phyloP scores from a whole-genome alignment of 2,888 invertebrate species.

The Lydus trimaculatus region DNA sequence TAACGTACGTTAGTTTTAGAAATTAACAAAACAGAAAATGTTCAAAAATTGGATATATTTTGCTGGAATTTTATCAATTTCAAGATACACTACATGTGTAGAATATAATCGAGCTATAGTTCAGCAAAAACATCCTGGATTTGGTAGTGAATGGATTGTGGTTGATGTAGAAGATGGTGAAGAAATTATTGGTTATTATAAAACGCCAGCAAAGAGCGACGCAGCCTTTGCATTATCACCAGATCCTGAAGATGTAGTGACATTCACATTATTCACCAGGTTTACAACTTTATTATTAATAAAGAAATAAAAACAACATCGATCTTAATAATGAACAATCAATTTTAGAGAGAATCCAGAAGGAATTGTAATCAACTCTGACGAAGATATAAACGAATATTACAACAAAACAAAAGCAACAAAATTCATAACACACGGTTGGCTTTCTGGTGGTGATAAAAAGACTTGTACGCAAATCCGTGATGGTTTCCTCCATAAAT shows the following conservation, averaged over 20 bases:
- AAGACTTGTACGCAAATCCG: constrained; percentile 61
- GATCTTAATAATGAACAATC: neutral
- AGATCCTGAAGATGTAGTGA: constrained; percentile 55
- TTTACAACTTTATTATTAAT: constrained; percentile 33
- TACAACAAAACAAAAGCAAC: constrained; percentile 61
- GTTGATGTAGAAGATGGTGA: constrained; percentile 61
- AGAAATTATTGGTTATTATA: constrained; percentile 37
- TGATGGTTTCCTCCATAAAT: constrained; percentile 57
- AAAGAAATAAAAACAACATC: neutral
- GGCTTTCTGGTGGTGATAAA: constrained; percentile 60
- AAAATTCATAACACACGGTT: constrained; percentile 65
- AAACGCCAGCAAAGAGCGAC: constrained; percentile 13
- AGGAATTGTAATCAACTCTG: constrained; percentile 11
- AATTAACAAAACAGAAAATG: neutral
- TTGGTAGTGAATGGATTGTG: constrained; percentile 62
- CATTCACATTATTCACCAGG: constrained; percentile 62
- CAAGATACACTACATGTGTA: neutral
- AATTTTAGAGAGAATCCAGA: constrained; percentile 14
- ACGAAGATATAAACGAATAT: neutral
- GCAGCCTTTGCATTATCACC: constrained; percentile 20
- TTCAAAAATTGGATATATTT: neutral
- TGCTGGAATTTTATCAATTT: neutral
- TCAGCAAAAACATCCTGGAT: constrained; percentile 47
- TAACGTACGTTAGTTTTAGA: neutral
- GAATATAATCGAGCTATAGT: neutral